Conservation (phyloP, 2,888 invertebrate species). For the Caradrina clavipalpis region DNA sequence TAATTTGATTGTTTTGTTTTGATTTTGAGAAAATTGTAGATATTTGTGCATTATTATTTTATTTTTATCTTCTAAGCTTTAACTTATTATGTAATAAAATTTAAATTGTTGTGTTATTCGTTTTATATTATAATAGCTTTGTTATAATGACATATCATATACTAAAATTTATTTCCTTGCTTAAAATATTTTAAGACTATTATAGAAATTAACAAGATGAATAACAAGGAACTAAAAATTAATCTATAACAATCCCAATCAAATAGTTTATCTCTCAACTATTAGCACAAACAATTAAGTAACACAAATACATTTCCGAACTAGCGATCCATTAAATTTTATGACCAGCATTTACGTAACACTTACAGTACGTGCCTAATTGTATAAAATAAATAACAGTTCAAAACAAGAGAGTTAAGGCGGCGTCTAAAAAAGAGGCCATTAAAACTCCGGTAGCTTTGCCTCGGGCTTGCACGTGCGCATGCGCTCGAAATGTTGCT, state of each 20-base stretch:
- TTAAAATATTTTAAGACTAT: background rate
- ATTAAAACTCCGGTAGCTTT: slow-evolving; percentile 86
- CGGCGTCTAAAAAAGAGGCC: slow-evolving; percentile 77
- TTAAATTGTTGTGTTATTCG: rapidly evolving
- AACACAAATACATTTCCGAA: slow-evolving; percentile 6
- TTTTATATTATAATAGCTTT: background rate
- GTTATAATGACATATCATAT: background rate
- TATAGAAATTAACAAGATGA: background rate
- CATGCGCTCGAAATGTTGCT: slow-evolving; percentile 69
- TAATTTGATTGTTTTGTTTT: background rate
- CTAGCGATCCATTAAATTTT: slow-evolving; percentile 20
- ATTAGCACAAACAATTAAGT: slow-evolving; percentile 7
- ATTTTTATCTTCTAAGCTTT: background rate
- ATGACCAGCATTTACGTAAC: slow-evolving; percentile 42
- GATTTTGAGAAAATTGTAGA: background rate
- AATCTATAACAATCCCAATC: background rate
- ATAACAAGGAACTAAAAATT: background rate
- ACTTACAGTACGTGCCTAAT: slow-evolving; percentile 59
- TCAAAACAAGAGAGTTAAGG: slow-evolving; percentile 72
- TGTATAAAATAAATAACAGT: slow-evolving; percentile 68
- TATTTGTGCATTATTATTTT: too few relatives aligned
- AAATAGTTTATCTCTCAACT: slow-evolving; percentile 7
- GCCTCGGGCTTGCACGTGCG: slow-evolving; percentile 86
- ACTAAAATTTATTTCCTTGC: background rate
- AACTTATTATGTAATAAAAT: background rate